Conservation (phyloP, 2,113 vertebrate species). For the Bambusicola thoracicus region DNA sequence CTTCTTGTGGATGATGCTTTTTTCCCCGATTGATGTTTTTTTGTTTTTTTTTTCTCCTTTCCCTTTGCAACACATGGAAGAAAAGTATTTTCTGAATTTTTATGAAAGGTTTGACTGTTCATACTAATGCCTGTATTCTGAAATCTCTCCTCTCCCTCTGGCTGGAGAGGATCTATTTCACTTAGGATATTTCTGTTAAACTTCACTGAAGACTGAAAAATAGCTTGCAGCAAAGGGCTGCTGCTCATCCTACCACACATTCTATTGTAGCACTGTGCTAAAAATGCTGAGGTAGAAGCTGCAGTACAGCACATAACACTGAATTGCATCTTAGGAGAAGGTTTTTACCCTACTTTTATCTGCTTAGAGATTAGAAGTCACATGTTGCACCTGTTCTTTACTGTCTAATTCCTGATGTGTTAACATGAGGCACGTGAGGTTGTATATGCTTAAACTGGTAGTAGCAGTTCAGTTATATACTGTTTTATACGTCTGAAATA, state of each 20-base stretch:
- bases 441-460: not conserved
- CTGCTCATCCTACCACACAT: fast-evolving
- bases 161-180: not conserved
- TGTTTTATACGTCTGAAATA: not conserved
- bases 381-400: not conserved
- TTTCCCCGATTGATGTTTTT: too few species aligned
- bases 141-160: not conserved
- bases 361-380: not conserved
- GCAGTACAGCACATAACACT: fast-evolving
- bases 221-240: not conserved
- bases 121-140: not conserved
- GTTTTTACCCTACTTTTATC: not conserved
- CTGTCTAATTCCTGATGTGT: not conserved
- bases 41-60: not conserved
- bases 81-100: not conserved
- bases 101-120: not conserved
- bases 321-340: not conserved
- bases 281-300: not conserved
- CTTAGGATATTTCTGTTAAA: not conserved
- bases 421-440: not conserved
- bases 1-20: not conserved
- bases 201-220: not conserved
- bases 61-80: not conserved
- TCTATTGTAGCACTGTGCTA: not conserved
- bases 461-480: not conserved